Evolutionary conservation across 2,797 vertebrate species (phyloP).

Genomic region (Mallotus villosus): DNA sequence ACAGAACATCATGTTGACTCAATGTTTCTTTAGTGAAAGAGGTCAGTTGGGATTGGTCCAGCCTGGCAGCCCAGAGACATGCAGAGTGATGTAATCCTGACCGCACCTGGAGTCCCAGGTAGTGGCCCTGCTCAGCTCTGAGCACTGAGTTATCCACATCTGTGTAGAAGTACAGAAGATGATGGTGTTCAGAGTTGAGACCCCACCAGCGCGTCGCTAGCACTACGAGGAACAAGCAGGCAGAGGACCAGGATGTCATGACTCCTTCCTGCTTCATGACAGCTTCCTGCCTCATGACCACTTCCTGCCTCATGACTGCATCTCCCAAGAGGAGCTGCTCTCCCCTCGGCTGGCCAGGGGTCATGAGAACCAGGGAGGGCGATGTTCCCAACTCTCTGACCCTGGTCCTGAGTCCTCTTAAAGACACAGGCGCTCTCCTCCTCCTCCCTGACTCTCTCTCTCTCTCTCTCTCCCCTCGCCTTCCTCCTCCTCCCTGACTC

Average conservation of each 20-base stretch:
- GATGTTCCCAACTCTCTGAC: constrained; percentile 82
- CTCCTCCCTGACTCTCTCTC: background rate
- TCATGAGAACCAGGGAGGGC: constrained; percentile 87
- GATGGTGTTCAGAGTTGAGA: background rate
- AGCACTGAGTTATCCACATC: background rate
- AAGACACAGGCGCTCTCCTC: constrained; percentile 52
- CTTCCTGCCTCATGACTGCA: constrained; percentile 30
- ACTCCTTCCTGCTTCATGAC: constrained; percentile 38
- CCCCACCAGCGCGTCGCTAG: background rate
- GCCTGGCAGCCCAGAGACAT: background rate
- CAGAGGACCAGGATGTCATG: constrained; percentile 32
- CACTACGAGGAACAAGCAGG: constrained; percentile 24
- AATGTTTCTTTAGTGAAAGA: constrained; percentile 22
- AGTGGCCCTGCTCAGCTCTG: background rate
- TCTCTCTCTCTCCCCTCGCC: background rate
- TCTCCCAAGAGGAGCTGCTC: background rate
- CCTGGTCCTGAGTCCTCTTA: constrained; percentile 60
- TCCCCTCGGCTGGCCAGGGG: constrained; percentile 65
- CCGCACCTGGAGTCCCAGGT: background rate
- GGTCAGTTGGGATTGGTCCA: background rate
- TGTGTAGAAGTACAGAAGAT: background rate
- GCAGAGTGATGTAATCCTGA: constrained; percentile 43
- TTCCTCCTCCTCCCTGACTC: background rate
- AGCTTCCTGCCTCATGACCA: constrained; percentile 35
- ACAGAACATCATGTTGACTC: constrained; percentile 30